phyloP scores from a whole-genome alignment of 1,140 invertebrate genomes.

The Pseudomyrmex cubaensis region DNA sequence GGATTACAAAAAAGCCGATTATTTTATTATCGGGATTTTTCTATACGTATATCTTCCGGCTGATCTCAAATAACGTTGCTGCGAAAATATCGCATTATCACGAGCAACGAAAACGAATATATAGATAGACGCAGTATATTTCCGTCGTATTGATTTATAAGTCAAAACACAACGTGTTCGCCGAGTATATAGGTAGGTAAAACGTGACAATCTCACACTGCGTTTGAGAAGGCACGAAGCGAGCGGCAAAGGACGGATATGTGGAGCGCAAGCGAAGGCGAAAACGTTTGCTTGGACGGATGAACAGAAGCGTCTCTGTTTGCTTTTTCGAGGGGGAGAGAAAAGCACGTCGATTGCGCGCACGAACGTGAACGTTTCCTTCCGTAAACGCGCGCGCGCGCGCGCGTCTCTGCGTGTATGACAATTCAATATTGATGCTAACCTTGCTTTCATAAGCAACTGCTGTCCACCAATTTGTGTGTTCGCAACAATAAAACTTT shows the following conservation, averaged over 20 bases:
- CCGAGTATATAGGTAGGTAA: neutral
- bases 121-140: neutral
- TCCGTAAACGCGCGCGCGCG: neutral
- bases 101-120: neutral
- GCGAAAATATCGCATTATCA: neutral
- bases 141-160: slow-evolving; percentile 29
- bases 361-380: slow-evolving; percentile 17
- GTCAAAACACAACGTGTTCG: slow-evolving; percentile 33
- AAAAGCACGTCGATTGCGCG: slow-evolving; percentile 20
- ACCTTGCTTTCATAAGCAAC: slow-evolving; percentile 62
- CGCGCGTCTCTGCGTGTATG: slow-evolving; percentile 31
- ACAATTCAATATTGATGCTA: slow-evolving; percentile 69
- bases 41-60: neutral
- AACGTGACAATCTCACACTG: slow-evolving; percentile 26
- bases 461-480: slow-evolving; percentile 55
- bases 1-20: slow-evolving; percentile 36
- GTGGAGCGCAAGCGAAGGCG: slow-evolving; percentile 35
- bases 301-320: slow-evolving; percentile 60
- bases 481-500: slow-evolving; percentile 61
- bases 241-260: slow-evolving; percentile 25
- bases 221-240: neutral
- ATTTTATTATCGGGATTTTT: slow-evolving; percentile 11
- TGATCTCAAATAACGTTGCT: neutral
- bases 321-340: slow-evolving; percentile 55
- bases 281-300: slow-evolving; percentile 59